A percentile compares a stretch with the other conserved stretches of the same genome.
phyloP scores from a whole-genome alignment of 2,113 vertebrate species.

The Rhinopithecus roxellana region DNA sequence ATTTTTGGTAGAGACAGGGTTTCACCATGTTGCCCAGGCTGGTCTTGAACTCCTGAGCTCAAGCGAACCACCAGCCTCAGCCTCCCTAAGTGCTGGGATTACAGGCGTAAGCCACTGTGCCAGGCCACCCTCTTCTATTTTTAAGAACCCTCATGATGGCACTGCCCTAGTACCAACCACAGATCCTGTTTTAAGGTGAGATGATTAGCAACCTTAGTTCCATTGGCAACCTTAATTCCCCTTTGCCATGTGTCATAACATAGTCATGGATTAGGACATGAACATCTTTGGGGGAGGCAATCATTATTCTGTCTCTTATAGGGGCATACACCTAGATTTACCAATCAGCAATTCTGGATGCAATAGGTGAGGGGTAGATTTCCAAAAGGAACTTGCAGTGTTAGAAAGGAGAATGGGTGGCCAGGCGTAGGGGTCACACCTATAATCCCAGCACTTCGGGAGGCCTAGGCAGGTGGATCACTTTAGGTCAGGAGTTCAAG shows the following conservation, averaged over 20 bases:
- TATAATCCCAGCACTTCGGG: no score
- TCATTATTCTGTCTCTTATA: background rate
- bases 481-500: no score
- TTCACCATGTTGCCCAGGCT: background rate
- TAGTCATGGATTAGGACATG: background rate
- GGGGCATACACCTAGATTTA: background rate
- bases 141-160: background rate
- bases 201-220: background rate
- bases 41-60: background rate
- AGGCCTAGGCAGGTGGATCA: no score
- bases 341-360: background rate
- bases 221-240: background rate
- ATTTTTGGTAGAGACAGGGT: background rate
- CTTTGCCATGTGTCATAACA: background rate
- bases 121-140: background rate
- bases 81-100: background rate
- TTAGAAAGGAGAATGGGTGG: no score
- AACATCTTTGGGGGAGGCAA: background rate
- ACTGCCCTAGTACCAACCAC: background rate
- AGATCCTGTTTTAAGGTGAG: background rate
- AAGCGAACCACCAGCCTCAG: no score
- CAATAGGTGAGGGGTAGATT: background rate
- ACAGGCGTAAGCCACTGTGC: background rate
- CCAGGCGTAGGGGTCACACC: no score
- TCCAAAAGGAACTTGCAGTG: background rate